Conservation (phyloP, 2,797 vertebrate genomes). For the Choloepus didactylus region DNA sequence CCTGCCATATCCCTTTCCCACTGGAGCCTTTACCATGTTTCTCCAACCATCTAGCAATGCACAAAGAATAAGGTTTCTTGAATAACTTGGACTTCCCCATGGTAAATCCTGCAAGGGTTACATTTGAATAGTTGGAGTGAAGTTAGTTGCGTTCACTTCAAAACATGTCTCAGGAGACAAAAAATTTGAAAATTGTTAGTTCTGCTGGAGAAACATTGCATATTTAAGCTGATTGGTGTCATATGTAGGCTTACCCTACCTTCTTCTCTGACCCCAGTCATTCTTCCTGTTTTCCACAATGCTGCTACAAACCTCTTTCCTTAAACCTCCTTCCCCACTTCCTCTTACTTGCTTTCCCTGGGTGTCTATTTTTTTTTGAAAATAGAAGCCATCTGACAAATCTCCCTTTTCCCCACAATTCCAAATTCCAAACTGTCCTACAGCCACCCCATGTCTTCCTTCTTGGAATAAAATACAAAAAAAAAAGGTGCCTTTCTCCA, state of each 20-base stretch:
- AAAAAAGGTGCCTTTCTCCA: not conserved
- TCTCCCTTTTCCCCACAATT: not conserved
- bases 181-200: not conserved
- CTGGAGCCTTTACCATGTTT: not conserved
- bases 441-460: not conserved
- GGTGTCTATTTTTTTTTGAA: not conserved
- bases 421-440: not conserved
- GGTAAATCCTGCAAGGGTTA: not conserved
- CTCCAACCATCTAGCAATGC: not conserved
- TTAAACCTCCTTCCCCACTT: not conserved
- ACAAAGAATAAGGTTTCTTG: not conserved
- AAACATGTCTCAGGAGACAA: not conserved
- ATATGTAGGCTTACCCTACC: not conserved
- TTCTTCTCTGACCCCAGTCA: not conserved
- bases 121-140: not conserved
- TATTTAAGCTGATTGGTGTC: not conserved
- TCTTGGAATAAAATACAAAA: not conserved
- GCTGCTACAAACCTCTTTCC: not conserved
- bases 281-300: not conserved
- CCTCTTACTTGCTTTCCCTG: not conserved
- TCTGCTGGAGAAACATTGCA: not conserved
- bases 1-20: not conserved
- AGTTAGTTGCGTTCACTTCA: slow-evolving; percentile 2
- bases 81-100: not conserved
- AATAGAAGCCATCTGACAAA: not conserved